Conservation (phyloP, 1,140 invertebrate genomes). For the Drosophila nigromelanica region DNA sequence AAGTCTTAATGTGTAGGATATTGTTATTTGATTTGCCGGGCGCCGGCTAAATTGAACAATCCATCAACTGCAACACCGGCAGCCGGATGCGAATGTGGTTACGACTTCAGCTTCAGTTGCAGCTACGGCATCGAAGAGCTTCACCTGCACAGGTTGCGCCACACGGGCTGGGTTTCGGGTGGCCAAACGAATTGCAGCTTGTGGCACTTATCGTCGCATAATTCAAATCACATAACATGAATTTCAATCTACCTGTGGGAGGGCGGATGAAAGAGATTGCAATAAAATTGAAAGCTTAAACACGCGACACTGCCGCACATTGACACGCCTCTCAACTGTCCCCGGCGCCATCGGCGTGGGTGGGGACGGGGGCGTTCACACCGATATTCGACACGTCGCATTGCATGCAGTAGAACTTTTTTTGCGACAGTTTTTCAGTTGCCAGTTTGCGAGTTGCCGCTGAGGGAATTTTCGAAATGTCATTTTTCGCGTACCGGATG, state of each 20-base stretch:
- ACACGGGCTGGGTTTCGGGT: not conserved
- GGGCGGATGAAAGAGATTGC: constrained; percentile 12
- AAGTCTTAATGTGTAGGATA: constrained; percentile 33
- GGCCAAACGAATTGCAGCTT: constrained; percentile 45
- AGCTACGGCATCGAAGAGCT: not conserved
- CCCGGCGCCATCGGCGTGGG: constrained; percentile 6
- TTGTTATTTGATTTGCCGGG: constrained; percentile 34
- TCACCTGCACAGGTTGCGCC: not conserved
- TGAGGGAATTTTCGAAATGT: constrained; percentile 21
- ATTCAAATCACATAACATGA: constrained; percentile 65
- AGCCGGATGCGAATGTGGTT: constrained; percentile 15
- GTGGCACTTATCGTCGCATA: constrained; percentile 61
- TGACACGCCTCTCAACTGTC: constrained; percentile 43
- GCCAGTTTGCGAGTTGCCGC: constrained; percentile 17
- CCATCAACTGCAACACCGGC: constrained; percentile 47
- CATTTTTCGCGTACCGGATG: constrained; percentile 40
- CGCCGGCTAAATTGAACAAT: constrained; percentile 54
- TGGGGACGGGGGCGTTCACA: constrained; percentile 1
- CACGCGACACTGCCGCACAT: constrained; percentile 51
- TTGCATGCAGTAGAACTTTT: constrained; percentile 13
- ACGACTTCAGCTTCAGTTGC: constrained; percentile 7
- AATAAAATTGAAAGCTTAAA: constrained; percentile 46
- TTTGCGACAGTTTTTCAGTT: constrained; percentile 11
- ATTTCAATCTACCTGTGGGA: constrained; percentile 51
- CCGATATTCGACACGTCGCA: constrained; percentile 40